phyloP scores from a whole-genome alignment of 1,140 invertebrate species.

The Eubasilissa regina region DNA sequence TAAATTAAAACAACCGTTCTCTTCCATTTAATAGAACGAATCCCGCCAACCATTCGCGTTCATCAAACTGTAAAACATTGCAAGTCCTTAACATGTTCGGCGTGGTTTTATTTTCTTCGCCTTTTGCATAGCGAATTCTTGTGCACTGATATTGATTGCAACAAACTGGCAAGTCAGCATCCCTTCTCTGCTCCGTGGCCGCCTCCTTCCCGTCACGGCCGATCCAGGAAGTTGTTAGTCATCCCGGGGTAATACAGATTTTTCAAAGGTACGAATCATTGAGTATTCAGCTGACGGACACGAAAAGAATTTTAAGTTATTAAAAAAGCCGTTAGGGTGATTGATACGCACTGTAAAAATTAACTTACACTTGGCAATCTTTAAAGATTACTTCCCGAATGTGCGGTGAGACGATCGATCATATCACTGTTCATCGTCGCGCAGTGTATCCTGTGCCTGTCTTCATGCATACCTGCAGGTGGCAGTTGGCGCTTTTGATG shows the following conservation, averaged over 20 bases:
- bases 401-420: not conserved
- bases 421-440: not conserved
- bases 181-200: slow-evolving; percentile 24
- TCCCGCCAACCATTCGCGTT: not conserved
- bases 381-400: not conserved
- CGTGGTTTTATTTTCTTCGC: slow-evolving; percentile 13
- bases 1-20: no score
- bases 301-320: slow-evolving; percentile 32
- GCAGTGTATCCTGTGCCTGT: no score
- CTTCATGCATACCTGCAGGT: no score
- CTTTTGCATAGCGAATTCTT: not conserved
- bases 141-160: slow-evolving; percentile 39
- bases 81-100: not conserved
- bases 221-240: slow-evolving; percentile 33
- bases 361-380: slow-evolving; percentile 15
- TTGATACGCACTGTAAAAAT: slow-evolving; percentile 29
- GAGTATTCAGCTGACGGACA: slow-evolving; percentile 20
- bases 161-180: slow-evolving; percentile 41
- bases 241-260: slow-evolving; percentile 35
- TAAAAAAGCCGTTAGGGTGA: slow-evolving; percentile 31
- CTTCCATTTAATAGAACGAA: no score
- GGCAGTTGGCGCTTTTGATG: no score
- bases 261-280: slow-evolving; percentile 37
- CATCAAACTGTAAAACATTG: not conserved
- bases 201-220: not conserved